phyloP scores from a whole-genome alignment of 2,888 invertebrate species.

The Cephus runcator region DNA sequence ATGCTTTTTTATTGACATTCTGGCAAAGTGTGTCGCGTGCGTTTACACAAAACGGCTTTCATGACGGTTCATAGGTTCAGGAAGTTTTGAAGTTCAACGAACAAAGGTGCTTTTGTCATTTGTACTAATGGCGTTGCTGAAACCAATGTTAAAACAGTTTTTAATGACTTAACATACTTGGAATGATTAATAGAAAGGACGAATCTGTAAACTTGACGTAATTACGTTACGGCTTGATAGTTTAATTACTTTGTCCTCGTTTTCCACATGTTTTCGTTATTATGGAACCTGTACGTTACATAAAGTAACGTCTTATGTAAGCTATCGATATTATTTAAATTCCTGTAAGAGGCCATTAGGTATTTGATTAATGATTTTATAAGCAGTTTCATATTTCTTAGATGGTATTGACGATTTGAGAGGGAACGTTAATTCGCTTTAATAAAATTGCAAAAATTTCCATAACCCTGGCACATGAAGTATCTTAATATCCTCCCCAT shows the following conservation, averaged over 20 bases:
- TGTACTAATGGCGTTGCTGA: background rate
- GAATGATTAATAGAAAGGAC: background rate
- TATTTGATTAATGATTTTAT: background rate
- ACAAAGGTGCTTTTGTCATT: background rate
- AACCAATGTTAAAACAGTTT: background rate
- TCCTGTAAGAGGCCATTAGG: background rate
- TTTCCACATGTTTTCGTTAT: background rate
- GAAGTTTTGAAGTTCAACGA: background rate
- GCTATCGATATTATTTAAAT: background rate
- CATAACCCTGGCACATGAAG: background rate
- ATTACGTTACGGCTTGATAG: background rate
- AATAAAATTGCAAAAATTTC: background rate
- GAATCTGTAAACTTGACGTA: background rate
- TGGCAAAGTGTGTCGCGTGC: background rate
- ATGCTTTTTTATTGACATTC: background rate
- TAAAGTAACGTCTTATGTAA: background rate
- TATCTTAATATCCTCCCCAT: background rate
- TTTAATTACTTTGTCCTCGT: background rate
- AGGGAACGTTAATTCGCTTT: background rate
- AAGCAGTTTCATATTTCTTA: background rate
- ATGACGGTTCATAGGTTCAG: background rate
- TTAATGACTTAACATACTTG: background rate
- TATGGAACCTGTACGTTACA: background rate
- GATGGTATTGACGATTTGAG: background rate
- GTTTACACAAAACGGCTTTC: background rate